Evolutionary conservation across 2,888 invertebrate genomes (phyloP), one percentile per base, ranked within the genome.

Genomic region (Omphaloscelis lunosa): DNA sequence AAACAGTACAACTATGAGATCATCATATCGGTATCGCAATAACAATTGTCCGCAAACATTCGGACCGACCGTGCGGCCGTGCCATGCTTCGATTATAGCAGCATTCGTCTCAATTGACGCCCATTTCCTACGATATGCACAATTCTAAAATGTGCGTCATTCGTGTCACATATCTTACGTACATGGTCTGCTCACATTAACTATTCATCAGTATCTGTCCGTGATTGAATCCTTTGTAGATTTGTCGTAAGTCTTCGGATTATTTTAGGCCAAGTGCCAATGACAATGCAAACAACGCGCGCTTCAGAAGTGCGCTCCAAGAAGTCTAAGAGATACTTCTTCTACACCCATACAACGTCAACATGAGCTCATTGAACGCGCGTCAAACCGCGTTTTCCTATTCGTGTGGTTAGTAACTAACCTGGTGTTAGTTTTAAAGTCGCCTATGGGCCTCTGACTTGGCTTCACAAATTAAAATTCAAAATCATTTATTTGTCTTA

Each of bases 31-130:
- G 72, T 74, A 86, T 82, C 83, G 75, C 83, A 89, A 92, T 89
- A 87, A 89, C 88, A 90, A 91, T 89, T 81, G 89, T 75, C 74
- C 41, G 85, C 89, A 90, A 91, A 92, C 92, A 92, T 94, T 93
- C 85, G 89, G 86, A 2, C 53, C 61, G 77, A 87, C 87, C 90
- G 89, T 91, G 91, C 91, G 77, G 87, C 87, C 90, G 89, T 91
- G 91, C 91, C 93, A 90, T 84, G 88, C 90, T 92, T 92, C 93
- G 93, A 94, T 94, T 93, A 91, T 88, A 88, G 86, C 79, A 88
- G 88, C 90, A 89, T 91, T 92, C 77, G 76, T 87, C 90, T 93
- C 93, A 95, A 95, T 95, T 93, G 92, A 84, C 78, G 79, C 86
- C 91, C 75, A 90, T 93, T 92, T 88, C 80, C 84, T 80, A 73